These are phyloP conservation scores for Himalopsyche tibetana DNA, from an alignment of 2,888 invertebrate genomes.

Conservation along the genomic window DNA sequence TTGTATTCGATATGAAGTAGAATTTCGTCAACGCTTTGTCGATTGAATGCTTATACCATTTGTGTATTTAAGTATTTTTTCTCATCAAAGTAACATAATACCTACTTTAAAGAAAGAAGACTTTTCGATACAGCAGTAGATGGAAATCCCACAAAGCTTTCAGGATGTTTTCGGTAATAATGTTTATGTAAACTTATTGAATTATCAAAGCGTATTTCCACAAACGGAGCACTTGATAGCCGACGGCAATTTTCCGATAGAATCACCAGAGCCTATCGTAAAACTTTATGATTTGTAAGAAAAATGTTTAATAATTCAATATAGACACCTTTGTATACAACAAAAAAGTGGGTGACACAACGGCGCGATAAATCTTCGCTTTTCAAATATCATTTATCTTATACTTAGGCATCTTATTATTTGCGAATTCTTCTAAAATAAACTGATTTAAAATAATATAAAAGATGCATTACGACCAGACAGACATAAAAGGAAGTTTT, in stretches of 20 bases:
- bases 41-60: background rate
- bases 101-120: background rate
- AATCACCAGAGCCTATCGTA: background rate
- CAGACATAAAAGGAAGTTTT: slow-evolving; percentile 7
- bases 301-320: slow-evolving; percentile 37
- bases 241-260: slow-evolving; percentile 22
- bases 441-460: background rate
- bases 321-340: background rate
- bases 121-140: background rate
- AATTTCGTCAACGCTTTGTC: background rate
- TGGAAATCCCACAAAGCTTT: slow-evolving; percentile 6
- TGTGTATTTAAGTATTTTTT: background rate
- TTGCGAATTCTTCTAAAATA: background rate
- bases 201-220: slow-evolving; percentile 27
- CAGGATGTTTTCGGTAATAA: slow-evolving; percentile 25
- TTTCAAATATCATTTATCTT: background rate
- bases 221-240: slow-evolving; percentile 5
- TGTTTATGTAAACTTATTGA: slow-evolving; percentile 35
- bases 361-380: background rate
- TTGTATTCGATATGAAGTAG: background rate
- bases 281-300: slow-evolving; percentile 13
- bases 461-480: background rate
- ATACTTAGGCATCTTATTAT: background rate
- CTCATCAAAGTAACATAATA: background rate
- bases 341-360: background rate